phyloP scores from a whole-genome alignment of 2,113 vertebrate genomes.

The Spheniscus mendiculus region DNA sequence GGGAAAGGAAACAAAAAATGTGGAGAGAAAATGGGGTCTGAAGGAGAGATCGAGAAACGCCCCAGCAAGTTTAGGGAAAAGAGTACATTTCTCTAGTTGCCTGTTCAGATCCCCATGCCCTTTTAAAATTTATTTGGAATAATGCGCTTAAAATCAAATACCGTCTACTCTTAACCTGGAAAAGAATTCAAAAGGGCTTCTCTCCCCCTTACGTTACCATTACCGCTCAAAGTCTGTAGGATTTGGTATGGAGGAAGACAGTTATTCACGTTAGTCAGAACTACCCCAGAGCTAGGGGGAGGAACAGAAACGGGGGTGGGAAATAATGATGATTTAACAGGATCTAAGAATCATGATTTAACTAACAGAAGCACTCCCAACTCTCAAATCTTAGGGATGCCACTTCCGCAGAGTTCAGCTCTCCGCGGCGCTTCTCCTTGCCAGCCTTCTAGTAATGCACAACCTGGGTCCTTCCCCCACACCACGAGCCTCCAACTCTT shows the following conservation, averaged over 20 bases:
- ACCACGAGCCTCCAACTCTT: neutral
- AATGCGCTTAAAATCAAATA: neutral
- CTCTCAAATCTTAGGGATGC: neutral
- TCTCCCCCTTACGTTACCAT: neutral
- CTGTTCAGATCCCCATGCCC: neutral
- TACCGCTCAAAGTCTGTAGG: no score
- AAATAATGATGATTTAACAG: neutral
- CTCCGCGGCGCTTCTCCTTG: neutral
- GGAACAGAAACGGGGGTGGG: neutral
- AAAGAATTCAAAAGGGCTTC: neutral
- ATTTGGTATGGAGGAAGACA: neutral
- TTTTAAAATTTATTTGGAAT: neutral
- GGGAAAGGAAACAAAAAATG: neutral
- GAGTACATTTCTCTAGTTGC: neutral
- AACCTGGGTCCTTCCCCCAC: neutral
- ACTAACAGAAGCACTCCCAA: neutral
- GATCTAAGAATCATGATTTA: neutral
- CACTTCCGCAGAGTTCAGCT: neutral
- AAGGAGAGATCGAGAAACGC: neutral
- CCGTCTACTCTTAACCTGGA: neutral
- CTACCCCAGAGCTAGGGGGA: neutral
- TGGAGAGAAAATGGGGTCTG: neutral
- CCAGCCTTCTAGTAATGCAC: neutral
- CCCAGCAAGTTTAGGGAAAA: neutral
- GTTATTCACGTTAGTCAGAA: neutral